Evolutionary conservation across 2,888 invertebrate genomes (phyloP).

Genomic region (Trilocha varians): DNA sequence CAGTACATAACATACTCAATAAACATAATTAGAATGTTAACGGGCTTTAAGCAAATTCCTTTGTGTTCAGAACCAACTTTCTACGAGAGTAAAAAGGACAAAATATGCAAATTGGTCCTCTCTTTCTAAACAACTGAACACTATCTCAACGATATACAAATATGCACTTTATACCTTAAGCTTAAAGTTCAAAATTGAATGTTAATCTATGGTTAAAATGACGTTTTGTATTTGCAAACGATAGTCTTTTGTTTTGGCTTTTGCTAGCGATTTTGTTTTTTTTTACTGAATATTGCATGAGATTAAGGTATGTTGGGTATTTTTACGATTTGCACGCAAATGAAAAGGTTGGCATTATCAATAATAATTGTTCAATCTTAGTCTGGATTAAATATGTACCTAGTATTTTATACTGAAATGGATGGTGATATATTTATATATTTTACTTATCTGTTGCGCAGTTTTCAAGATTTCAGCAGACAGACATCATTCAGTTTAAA

Average conservation of each 20-base stretch:
- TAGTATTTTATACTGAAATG: neutral
- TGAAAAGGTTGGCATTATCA: constrained; percentile 15
- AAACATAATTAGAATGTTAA: neutral
- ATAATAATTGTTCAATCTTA: constrained; percentile 7
- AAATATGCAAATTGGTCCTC: constrained; percentile 44
- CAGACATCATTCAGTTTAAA: too few species aligned
- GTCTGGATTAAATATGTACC: neutral
- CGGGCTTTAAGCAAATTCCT: neutral
- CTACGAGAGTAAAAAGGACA: constrained; percentile 40
- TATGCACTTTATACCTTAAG: neutral
- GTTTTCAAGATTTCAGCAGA: too few species aligned
- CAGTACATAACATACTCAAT: neutral
- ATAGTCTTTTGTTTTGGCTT: constrained; percentile 62
- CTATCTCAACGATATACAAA: neutral
- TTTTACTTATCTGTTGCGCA: too few species aligned
- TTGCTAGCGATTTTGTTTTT: constrained; percentile 46
- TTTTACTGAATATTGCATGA: constrained; percentile 64
- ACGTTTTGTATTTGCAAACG: constrained; percentile 14
- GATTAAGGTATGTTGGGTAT: constrained; percentile 57
- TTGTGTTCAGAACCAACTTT: neutral
- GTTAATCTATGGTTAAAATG: constrained; percentile 15
- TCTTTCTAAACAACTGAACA: constrained; percentile 12
- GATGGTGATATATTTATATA: neutral
- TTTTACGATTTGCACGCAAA: constrained; percentile 57
- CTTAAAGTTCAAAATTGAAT: constrained; percentile 10